Evolutionary conservation across 2,888 invertebrate species (phyloP).

Genomic region (Pollenia angustigena): DNA sequence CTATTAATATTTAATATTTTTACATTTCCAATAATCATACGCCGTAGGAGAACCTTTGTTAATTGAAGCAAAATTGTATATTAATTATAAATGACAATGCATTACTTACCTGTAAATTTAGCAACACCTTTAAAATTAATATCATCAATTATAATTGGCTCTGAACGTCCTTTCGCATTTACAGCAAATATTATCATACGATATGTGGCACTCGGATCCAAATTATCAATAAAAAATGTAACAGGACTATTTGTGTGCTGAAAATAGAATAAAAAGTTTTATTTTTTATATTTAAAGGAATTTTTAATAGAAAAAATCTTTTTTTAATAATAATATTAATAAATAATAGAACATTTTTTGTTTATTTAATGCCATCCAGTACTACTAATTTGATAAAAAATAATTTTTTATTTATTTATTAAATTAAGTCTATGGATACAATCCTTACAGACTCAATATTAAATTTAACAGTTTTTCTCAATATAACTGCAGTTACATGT

Average conservation of each 20-base stretch:
- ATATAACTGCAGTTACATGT: no score
- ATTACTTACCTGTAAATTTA: conserved; percentile 91
- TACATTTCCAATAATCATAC: neutral
- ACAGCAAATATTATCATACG: conserved; percentile 93
- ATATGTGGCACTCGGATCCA: conserved; percentile 91
- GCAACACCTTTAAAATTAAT: conserved; percentile 94
- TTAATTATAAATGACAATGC: neutral
- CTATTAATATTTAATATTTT: no score
- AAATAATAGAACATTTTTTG: no score
- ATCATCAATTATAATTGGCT: conserved; percentile 92
- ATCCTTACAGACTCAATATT: no score
- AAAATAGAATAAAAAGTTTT: conserved; percentile 40
- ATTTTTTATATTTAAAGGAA: no score
- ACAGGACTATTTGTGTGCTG: conserved; percentile 82
- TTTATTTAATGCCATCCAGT: no score
- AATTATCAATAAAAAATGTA: conserved; percentile 84
- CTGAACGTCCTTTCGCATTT: conserved; percentile 94
- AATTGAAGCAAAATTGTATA: neutral
- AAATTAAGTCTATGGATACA: no score
- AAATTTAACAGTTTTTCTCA: no score
- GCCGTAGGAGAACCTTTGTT: neutral
- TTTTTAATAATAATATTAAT: no score
- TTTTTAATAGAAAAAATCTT: no score
- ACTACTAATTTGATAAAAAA: no score
- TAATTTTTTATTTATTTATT: no score